A percentile compares a stretch with the other conserved stretches of the same genome.
Conservation (phyloP, 2,888 invertebrate species). For the Eupeodes latifasciatus region DNA sequence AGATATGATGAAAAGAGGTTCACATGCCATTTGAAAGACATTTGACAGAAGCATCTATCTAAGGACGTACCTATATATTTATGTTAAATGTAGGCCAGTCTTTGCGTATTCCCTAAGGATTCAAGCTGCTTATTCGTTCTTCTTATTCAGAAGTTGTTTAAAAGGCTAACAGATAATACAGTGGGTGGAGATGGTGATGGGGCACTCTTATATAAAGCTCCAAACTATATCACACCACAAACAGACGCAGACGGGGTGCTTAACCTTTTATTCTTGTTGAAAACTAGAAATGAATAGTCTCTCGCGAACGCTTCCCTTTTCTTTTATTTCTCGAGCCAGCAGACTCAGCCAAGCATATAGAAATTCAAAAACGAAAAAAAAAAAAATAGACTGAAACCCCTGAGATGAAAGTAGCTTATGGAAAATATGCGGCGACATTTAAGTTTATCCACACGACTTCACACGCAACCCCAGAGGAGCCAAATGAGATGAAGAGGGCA, state of each 20-base stretch:
- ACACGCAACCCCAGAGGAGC: constrained; percentile 9
- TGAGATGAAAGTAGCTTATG: constrained; percentile 24
- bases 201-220: constrained; percentile 4
- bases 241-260: constrained; percentile 44
- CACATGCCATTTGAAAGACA: constrained; percentile 14
- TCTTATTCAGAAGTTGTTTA: constrained; percentile 12
- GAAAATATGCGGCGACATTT: constrained; percentile 38
- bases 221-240: constrained; percentile 14
- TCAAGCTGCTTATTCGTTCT: constrained; percentile 42
- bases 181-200: neutral
- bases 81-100: neutral
- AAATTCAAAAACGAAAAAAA: neutral
- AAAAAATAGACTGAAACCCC: neutral
- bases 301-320: constrained; percentile 22
- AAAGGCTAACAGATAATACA: constrained; percentile 11
- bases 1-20: neutral
- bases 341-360: constrained; percentile 18
- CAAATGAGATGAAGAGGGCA: constrained; percentile 14
- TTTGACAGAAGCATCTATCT: constrained; percentile 27
- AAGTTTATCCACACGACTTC: constrained; percentile 30
- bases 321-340: neutral
- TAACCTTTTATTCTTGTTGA: constrained; percentile 49
- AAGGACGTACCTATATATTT: too few relatives aligned
- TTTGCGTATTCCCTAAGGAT: constrained; percentile 14
- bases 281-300: constrained; percentile 25